Evolutionary conservation across 1,140 invertebrate genomes (phyloP).

Genomic region (Neoseiulus cucumeris): DNA sequence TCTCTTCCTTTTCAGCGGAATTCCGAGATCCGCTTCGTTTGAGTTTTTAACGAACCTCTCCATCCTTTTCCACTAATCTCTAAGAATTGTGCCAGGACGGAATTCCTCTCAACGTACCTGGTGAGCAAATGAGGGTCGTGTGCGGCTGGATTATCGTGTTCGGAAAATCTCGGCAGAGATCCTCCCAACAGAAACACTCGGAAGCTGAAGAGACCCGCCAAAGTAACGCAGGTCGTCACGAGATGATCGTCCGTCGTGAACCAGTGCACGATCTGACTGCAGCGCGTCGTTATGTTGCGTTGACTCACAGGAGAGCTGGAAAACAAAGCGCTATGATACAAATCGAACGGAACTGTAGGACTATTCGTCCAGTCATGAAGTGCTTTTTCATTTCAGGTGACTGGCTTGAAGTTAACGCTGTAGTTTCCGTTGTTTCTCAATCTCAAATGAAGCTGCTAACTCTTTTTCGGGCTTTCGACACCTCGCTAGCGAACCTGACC

Average conservation of each 20-base stretch:
- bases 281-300: neutral
- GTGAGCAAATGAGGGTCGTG: constrained; percentile 2
- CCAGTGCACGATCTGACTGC: neutral
- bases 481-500: too few species aligned
- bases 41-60: too few species aligned
- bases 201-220: neutral
- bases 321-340: neutral
- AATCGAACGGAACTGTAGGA: neutral
- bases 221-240: neutral
- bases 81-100: too few species aligned
- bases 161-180: neutral
- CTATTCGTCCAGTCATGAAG: neutral
- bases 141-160: constrained; percentile 2
- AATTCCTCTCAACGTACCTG: neutral
- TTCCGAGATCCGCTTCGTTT: too few species aligned
- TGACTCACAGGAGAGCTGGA: neutral
- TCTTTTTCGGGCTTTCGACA: too few species aligned
- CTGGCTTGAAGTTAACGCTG: neutral
- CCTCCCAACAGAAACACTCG: neutral
- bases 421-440: neutral
- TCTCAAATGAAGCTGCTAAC: neutral
- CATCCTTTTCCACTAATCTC: too few species aligned
- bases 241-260: neutral
- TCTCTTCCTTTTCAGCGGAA: too few species aligned
- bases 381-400: neutral